These are phyloP conservation scores for Drosophila borealis DNA, from an alignment of 2,888 invertebrate genomes.

Conservation along the genomic window DNA sequence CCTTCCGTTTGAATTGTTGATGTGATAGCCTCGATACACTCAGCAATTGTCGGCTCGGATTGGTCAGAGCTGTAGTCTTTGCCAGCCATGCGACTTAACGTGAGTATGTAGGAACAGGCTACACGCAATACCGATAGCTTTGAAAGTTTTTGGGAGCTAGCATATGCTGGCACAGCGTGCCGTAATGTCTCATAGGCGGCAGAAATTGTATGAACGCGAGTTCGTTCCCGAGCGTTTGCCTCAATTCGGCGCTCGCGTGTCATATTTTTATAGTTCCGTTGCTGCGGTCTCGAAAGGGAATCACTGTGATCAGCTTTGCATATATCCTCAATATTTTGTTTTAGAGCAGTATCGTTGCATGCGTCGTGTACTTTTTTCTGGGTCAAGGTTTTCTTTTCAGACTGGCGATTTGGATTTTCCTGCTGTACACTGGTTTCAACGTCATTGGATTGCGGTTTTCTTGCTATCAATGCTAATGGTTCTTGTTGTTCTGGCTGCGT, in stretches of 20 bases:
- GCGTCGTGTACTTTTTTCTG: conserved; percentile 14
- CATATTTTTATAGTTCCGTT: conserved; percentile 98
- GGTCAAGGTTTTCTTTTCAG: conserved; percentile 17
- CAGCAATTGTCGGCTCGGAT: conserved; percentile 88
- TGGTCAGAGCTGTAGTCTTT: conserved; percentile 88
- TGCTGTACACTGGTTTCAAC: conserved; percentile 21
- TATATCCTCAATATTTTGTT: conserved; percentile 24
- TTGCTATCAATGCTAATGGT: conserved; percentile 88
- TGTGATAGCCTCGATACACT: conserved; percentile 95
- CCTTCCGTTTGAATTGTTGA: conserved; percentile 96
- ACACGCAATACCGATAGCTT: conserved; percentile 96
- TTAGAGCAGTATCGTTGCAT: conserved; percentile 1
- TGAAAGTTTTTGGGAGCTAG: conserved; percentile 96
- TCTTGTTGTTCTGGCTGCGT: conserved; percentile 86
- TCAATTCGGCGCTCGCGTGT: conserved; percentile 96
- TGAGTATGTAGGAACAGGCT: conserved; percentile 96
- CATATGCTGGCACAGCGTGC: conserved; percentile 94
- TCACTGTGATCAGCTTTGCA: conserved; percentile 32
- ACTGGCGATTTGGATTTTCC: conserved; percentile 6
- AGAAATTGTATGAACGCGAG: conserved; percentile 97
- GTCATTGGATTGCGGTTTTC: conserved; percentile 72
- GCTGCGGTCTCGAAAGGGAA: conserved; percentile 86
- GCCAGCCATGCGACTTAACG: conserved; percentile 91
- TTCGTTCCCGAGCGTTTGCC: conserved; percentile 96
- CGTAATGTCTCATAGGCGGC: conserved; percentile 97